These are phyloP conservation scores for Phyllotreta cruciferae DNA, from an alignment of 2,888 invertebrate genomes.

Conservation along the genomic window DNA sequence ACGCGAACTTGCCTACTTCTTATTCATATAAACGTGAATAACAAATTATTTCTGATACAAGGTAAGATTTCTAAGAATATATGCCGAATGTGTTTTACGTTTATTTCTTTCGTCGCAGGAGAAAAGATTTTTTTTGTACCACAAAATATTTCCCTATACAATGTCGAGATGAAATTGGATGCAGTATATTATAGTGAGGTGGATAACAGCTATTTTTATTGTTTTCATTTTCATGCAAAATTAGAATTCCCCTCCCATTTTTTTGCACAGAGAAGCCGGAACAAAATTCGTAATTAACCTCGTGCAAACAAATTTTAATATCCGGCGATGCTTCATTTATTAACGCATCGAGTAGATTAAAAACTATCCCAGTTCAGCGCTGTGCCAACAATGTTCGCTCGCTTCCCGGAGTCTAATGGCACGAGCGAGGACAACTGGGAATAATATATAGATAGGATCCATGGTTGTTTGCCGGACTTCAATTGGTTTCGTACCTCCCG, in stretches of 20 bases:
- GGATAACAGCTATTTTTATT: background rate
- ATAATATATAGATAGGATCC: slow-evolving; percentile 1
- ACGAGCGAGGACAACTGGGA: slow-evolving; percentile 2
- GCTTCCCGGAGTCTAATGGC: background rate
- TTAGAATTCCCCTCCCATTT: slow-evolving; percentile 1
- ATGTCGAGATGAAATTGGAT: too few relatives aligned
- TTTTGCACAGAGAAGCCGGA: background rate
- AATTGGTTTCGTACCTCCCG: background rate
- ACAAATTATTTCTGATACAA: too few relatives aligned
- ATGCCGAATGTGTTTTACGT: too few relatives aligned
- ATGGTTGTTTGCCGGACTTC: background rate
- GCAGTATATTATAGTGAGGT: too few relatives aligned
- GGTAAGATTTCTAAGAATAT: too few relatives aligned
- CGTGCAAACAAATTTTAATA: slow-evolving; percentile 12
- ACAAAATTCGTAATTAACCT: too few relatives aligned
- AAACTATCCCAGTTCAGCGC: slow-evolving; percentile 6
- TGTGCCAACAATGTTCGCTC: background rate
- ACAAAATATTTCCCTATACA: too few relatives aligned
- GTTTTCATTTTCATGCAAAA: background rate
- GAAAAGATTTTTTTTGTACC: too few relatives aligned
- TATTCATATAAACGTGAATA: too few relatives aligned
- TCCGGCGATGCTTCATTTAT: slow-evolving; percentile 12
- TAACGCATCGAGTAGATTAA: slow-evolving; percentile 1
- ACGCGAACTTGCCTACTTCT: too few relatives aligned
- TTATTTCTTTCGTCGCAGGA: too few relatives aligned